These are phyloP conservation scores for Colossoma macropomum DNA, from an alignment of 2,113 vertebrate species.

Conservation along the genomic window DNA sequence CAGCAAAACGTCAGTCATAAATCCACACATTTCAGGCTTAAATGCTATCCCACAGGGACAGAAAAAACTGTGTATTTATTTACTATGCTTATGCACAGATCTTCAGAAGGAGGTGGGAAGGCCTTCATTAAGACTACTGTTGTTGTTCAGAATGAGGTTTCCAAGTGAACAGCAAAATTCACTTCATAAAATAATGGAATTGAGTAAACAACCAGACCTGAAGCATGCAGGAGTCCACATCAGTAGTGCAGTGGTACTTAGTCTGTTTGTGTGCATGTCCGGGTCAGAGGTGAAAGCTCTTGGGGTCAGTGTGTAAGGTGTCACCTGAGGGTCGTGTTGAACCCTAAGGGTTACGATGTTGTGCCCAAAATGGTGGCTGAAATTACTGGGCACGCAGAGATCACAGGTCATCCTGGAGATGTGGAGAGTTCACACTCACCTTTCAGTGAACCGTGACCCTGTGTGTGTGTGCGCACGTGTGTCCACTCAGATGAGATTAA, in stretches of 20 bases:
- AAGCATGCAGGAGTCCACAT: background rate
- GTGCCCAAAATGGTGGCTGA: slow-evolving; percentile 41
- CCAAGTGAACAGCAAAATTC: background rate
- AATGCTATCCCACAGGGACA: slow-evolving; percentile 51
- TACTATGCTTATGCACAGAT: background rate
- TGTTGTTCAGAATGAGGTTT: too few species aligned
- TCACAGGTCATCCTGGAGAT: slow-evolving; percentile 66
- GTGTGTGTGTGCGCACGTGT: slow-evolving; percentile 41
- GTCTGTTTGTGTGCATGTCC: slow-evolving; percentile 23
- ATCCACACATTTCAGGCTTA: slow-evolving; percentile 45
- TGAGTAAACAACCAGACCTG: too few species aligned
- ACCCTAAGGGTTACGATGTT: slow-evolving; percentile 54
- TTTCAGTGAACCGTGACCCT: slow-evolving; percentile 71
- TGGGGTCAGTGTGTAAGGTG: slow-evolving; percentile 32
- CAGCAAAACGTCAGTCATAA: background rate
- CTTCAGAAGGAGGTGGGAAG: background rate
- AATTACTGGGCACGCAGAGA: slow-evolving; percentile 63
- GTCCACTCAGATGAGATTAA: slow-evolving; percentile 38
- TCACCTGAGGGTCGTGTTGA: slow-evolving; percentile 22
- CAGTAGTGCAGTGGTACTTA: background rate
- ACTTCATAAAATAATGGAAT: too few species aligned
- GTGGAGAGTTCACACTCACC: slow-evolving; percentile 66
- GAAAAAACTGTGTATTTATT: background rate
- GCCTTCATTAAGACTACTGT: too few species aligned
- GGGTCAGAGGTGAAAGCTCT: slow-evolving; percentile 44